Evolutionary conservation across 2,797 vertebrate species (phyloP), one percentile per base, ranked within the genome.

Genomic region (Phrynocephalus guinanensis): DNA sequence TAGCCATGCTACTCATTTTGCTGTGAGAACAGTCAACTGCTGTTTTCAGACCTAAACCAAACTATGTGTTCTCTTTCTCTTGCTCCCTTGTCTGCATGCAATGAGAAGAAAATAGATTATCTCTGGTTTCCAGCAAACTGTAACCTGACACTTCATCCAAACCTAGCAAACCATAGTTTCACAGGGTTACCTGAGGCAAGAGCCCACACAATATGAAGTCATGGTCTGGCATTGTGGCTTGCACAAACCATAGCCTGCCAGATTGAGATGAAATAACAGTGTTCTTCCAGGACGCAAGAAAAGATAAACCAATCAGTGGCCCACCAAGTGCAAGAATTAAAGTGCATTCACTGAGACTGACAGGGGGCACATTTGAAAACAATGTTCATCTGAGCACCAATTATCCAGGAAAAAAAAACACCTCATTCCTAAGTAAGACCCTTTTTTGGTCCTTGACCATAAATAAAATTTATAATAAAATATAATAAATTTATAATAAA

Each of bases 1-100:
- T 88, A 91, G 83, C 91, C 85, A 89, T 87, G 56, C 82, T 90
- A 86, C 88, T 56, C 87, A 92, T n/a, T 50, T 16, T 11, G 13
- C 56, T 28, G 91, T 88, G 84, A 86, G 90, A 83, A 92, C 89
- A 94, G 92, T 75, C 38, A 50, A 68, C 22, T 38, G 50, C 50
- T 71, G 50, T 6, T 63, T 28, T 63, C 30, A 33, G 9, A 63
- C 24, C 33, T 75, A 75, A 73, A 44, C 30, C 30, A 38, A 63
- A 63, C 22, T 6, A 44, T 30, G 20, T 6, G 18, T 5, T 68
- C 56, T 67, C 11, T 13, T 5, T 26, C 22, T 50, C 24, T 77
- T 52, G 26, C 18, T 5, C 1, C 24, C 26, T 50, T 24, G 3
- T n/a, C 13, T 52, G 76, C 76, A 26, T 78, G 76, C 6, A 26